Evolutionary conservation across 1,140 invertebrate species (phyloP), one percentile per base, ranked within the genome.

Genomic region (Heliconius congener): DNA sequence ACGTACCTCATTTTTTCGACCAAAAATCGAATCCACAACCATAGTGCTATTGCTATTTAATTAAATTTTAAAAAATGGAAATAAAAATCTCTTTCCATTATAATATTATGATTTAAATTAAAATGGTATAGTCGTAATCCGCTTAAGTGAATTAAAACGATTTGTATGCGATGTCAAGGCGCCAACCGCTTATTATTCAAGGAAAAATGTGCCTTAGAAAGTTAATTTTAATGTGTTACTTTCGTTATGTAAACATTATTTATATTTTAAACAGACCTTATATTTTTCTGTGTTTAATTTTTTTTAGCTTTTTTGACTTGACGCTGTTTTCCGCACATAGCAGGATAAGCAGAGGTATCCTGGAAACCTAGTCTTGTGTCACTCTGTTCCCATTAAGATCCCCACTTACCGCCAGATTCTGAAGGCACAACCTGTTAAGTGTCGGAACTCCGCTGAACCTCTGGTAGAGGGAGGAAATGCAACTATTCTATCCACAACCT

Each of bases 131-230:
- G 46, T 73, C 50, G 57, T 81, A 81, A 83, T 83, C 79, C 71
- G 79, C 75, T 83, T 83, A 79, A 78, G 57, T 13, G 57, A 83
- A 83, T 83, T 83, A 83, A 81, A 83, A 46, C 75, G 73, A 83
- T 83, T 79, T 81, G 80, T 81, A 81, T 78, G 73, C 82, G 55
- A 77, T 77, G 46, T 76, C 74, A 70, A 83, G 74, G 52, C 73
- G 37, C 11, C 13, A 74, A 19, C 73, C 19, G 37, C 71, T 82
- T 66, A 78, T 76, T 83, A 74, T 80, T 78, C 57, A 83, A 9
- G 74, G 77, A 71, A 83, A 76, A 80, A 73, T 71, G 16, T 55
- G 3, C 71, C 66, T 78, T 83, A 80, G 13, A 42, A 55, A 66
- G 13, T 42, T 37, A 50, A 42, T 46, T 76, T 71, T 30, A 23